Base-by-base conservation (phyloP, 1,140 invertebrate species). In the Drosophila novamexicana region DNA sequence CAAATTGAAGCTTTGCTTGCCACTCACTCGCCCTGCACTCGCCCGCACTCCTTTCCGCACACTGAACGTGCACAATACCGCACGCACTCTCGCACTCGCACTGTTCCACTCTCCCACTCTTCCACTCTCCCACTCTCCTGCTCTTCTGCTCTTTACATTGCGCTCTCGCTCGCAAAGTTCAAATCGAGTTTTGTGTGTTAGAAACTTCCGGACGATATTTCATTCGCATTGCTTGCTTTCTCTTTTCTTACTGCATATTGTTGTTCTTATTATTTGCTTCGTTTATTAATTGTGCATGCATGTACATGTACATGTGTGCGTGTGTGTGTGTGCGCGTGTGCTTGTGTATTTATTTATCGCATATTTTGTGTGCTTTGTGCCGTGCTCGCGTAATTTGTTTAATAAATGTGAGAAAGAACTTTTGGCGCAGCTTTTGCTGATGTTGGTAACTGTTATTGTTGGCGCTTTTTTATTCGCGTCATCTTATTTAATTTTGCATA, bases 401-500 rank as follows among this genome's bases (percentile, higher is more conserved):
- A 88, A 88, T 83, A 83, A 77, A 80, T 89, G 79, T 88, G 84
- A 77, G 77, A 88, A 88, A 79, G 71, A 73, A 63, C 58, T 61
- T 72, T 49, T 44, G 52, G 40, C n/a, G 37, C 42, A 29, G 40
- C 50, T 79, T 67, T 42, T 58, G 44, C 45, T 42, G 29, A 44
- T 47, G 29, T 69, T 69, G 47, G 49, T 62, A 62, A 57, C 59
- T 65, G 49, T 67, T 72, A 62, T 61, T 70, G 81, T 88, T 75
- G 49, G 16, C 40, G 65, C 61, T 56, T 77, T 29, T 88, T 86
- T 75, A 56, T 53, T 62, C 84, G 54, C 74, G 83, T 88, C 83
- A 88, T 88, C 77, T 61, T 80, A 89, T 88, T 89, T 88, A 88
- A 88, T 88, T 82, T 82, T 82, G 79, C 79, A 82, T 82, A 82